These are phyloP conservation scores for Nomia melanderi DNA, from an alignment of 1,140 invertebrate species.

Conservation along the genomic window DNA sequence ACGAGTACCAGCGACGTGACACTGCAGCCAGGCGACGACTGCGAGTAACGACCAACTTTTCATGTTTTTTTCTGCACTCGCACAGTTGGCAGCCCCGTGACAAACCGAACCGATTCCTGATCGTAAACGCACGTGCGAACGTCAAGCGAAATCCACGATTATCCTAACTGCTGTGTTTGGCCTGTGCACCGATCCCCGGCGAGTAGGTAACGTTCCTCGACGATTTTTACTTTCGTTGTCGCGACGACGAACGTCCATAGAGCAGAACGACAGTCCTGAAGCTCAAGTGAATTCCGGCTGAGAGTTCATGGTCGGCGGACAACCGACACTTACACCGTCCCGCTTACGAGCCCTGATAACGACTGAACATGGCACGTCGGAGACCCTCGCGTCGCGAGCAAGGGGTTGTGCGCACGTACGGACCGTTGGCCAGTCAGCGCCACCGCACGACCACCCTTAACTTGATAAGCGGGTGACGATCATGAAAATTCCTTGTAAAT, in stretches of 20 bases:
- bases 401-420: constrained; percentile 3
- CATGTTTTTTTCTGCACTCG: constrained; percentile 51
- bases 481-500: no score
- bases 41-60: constrained; percentile 52
- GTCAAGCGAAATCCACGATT: constrained; percentile 8
- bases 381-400: neutral
- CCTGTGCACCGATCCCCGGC: neutral
- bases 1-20: constrained; percentile 45
- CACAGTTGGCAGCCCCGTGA: neutral
- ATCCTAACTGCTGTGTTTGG: neutral
- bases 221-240: no score
- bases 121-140: constrained; percentile 47
- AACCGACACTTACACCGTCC: constrained; percentile 8
- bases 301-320: constrained; percentile 9
- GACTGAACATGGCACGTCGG: constrained; percentile 14
- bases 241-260: no score
- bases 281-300: neutral
- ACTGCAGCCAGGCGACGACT: constrained; percentile 55
- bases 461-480: neutral
- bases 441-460: neutral
- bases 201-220: no score
- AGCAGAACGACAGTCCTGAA: neutral
- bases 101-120: neutral
- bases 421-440: neutral
- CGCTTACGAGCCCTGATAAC: neutral